Conservation (phyloP, 2,888 invertebrate genomes). For the Seira sanloemensis region DNA sequence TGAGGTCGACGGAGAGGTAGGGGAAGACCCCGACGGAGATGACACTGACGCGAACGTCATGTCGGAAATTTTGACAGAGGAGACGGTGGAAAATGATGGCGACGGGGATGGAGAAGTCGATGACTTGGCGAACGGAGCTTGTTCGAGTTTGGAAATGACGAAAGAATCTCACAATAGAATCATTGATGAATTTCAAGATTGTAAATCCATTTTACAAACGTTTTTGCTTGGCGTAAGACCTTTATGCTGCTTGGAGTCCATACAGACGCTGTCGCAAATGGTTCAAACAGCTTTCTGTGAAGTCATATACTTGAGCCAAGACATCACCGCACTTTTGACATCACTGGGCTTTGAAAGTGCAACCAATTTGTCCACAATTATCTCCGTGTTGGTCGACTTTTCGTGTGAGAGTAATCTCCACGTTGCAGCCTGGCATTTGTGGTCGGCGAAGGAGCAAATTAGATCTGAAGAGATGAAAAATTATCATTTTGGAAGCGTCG, state of each 20-base stretch:
- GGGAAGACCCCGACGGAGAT: conserved; percentile 38
- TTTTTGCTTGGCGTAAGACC: conserved; percentile 60
- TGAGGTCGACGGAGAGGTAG: conserved; percentile 31
- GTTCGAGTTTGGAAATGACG: conserved; percentile 20
- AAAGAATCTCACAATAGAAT: conserved; percentile 45
- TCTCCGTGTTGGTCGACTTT: conserved; percentile 57
- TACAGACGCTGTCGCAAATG: conserved; percentile 66
- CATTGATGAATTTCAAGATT: conserved; percentile 58
- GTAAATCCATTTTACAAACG: conserved; percentile 57
- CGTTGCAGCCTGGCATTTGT: conserved; percentile 63
- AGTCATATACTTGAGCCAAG: conserved; percentile 62
- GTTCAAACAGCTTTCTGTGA: conserved; percentile 65
- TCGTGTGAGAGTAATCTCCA: conserved; percentile 58
- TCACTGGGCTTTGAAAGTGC: conserved; percentile 65
- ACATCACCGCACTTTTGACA: conserved; percentile 56
- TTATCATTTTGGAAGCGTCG: conserved; percentile 93
- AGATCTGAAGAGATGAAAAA: conserved; percentile 85
- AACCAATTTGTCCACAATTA: conserved; percentile 55
- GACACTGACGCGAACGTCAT: conserved; percentile 61
- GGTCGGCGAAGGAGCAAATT: conserved; percentile 64
- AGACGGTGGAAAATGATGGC: conserved; percentile 13
- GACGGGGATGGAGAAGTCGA: conserved; percentile 28
- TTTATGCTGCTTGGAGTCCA: conserved; percentile 58
- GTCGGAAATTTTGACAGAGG: conserved; percentile 60
- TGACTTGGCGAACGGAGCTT: conserved; percentile 2